Percentiles rank a stretch among this genome's conserved stretches.
Evolutionary conservation across 2,113 vertebrate species (phyloP).

Genomic region (Stercorarius parasiticus): DNA sequence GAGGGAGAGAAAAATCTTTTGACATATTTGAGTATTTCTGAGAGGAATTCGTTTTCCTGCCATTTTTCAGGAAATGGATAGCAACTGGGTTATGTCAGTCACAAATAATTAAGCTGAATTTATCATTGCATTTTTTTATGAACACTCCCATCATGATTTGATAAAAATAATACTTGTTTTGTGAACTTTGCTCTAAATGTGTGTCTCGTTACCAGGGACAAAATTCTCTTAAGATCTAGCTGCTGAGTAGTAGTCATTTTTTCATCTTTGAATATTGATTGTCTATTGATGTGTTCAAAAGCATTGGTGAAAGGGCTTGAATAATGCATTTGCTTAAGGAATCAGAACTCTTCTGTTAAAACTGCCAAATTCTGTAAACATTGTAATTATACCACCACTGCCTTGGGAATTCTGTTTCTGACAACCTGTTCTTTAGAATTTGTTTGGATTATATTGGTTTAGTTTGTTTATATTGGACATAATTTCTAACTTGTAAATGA

Average conservation of each 20-base stretch:
- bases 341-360: not conserved
- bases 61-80: not conserved
- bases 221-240: not conserved
- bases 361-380: not conserved
- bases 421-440: not conserved
- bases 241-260: not conserved
- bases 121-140: not conserved
- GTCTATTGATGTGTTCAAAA: not conserved
- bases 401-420: not conserved
- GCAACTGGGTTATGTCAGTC: constrained; percentile 1
- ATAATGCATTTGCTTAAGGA: not conserved
- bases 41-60: not conserved
- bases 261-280: not conserved
- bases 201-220: not conserved
- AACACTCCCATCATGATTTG: not conserved
- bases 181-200: not conserved
- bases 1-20: not conserved
- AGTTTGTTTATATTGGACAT: not conserved
- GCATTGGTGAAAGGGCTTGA: not conserved
- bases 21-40: not conserved
- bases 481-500: not conserved
- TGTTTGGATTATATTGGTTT: not conserved
- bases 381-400: not conserved
- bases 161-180: not conserved
- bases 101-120: not conserved